Evolutionary conservation across 1,140 invertebrate species (phyloP), one percentile per base, ranked within the genome.

Genomic region (Pachypeltis micranthus): DNA sequence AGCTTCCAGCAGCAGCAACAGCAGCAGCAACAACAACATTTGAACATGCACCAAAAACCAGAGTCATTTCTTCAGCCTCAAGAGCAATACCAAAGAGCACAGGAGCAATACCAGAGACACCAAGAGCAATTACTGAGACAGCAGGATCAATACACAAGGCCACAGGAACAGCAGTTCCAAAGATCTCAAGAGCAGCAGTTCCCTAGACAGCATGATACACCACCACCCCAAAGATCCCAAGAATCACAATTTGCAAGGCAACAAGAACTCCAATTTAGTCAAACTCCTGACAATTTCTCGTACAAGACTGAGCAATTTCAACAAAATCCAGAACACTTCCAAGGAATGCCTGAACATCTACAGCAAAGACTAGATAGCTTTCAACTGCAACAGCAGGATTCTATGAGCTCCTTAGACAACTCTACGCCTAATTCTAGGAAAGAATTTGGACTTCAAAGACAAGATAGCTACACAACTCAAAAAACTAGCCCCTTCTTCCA

Each of bases 1-100:
- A 64, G 25, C 59, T 54, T 10, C 14, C 66, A 64, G 26, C 63
- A 58, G 26, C 54, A 44, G 28, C 64, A 39, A 12, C 59, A 62
- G 19, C 64, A 63, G 26, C 44, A 61, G 19, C 66, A 63, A 57
- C 14, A 56, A 25, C 61, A 44, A 27, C 24, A 60, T 1, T 44
- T 54, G 21, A 25, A 57, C 25, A 39, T 59, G 3, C 66, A 65
- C 19, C 64, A 64, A 62, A 62, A 39, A 26, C 59, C 19, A 19
- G 44, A 62, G 47, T 19, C 27, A 24, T 63, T 56, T 44, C 67
- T 7, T 28, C 63, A 56, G 47, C 63, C 47, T 29, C 59, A 29
- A 23, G 25, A 56, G 39, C 63, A 55, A 29, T 51, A 16, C 63
- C 44, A 62, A 27, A 62, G 23, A 21, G 2, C n/a, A 29, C 51